phyloP scores from a whole-genome alignment of 1,140 invertebrate genomes.

The Rhynchophorus ferrugineus region DNA sequence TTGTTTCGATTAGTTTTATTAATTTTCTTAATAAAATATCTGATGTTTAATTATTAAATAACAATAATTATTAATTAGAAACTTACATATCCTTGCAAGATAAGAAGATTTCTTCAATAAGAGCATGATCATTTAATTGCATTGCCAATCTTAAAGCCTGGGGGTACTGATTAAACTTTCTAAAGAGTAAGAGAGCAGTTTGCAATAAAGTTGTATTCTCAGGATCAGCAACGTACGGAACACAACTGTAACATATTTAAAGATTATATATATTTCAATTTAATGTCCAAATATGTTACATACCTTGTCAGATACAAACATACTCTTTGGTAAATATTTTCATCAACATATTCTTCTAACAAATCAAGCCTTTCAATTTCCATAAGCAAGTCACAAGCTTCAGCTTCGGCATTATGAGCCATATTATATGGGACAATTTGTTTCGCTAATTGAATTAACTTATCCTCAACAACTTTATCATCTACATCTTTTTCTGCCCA shows the following conservation, averaged over 20 bases:
- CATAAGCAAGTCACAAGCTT: slow-evolving; percentile 97
- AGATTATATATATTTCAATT: slow-evolving; percentile 5
- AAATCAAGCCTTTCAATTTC: slow-evolving; percentile 93
- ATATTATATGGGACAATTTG: slow-evolving; percentile 97
- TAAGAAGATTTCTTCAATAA: slow-evolving; percentile 80
- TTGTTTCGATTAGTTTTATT: too few species aligned
- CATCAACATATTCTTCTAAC: slow-evolving; percentile 85
- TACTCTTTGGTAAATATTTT: slow-evolving; percentile 86
- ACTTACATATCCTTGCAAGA: slow-evolving; percentile 83
- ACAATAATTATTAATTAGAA: slow-evolving; percentile 2
- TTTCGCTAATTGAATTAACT: slow-evolving; percentile 67
- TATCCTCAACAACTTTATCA: slow-evolving; percentile 48
- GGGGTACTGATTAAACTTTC: slow-evolving; percentile 89
- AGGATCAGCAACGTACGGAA: slow-evolving; percentile 95
- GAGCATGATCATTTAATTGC: slow-evolving; percentile 82
- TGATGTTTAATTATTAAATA: neutral
- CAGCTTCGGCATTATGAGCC: slow-evolving; percentile 98
- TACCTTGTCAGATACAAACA: slow-evolving; percentile 90
- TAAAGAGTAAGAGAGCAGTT: slow-evolving; percentile 80
- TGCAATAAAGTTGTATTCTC: slow-evolving; percentile 87
- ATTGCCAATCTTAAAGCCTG: slow-evolving; percentile 91
- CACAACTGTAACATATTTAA: slow-evolving; percentile 63
- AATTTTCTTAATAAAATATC: too few species aligned
- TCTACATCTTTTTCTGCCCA: slow-evolving; percentile 69
- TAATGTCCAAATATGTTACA: slow-evolving; percentile 22